A percentile compares a stretch with the other conserved stretches of the same genome.
Evolutionary conservation across 2,113 vertebrate genomes (phyloP).

Genomic region (Oreochromis aureus): DNA sequence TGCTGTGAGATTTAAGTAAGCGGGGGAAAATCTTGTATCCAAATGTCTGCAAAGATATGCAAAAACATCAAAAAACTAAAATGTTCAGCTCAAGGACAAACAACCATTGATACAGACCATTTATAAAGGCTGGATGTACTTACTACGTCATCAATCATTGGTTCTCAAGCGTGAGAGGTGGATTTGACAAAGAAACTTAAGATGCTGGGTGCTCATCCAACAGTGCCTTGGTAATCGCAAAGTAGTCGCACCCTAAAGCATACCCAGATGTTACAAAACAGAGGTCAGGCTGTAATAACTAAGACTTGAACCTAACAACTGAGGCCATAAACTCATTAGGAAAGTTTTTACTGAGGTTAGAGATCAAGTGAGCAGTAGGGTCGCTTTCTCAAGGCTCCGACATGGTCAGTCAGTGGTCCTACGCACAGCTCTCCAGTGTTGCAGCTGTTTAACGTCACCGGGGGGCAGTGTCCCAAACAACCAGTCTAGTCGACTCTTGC

Average conservation of each 20-base stretch:
- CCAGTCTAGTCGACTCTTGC: accelerated
- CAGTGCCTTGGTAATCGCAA: background rate
- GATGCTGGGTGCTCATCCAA: background rate
- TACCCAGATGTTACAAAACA: background rate
- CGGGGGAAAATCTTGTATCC: background rate
- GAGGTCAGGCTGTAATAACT: background rate
- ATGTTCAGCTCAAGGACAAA: background rate
- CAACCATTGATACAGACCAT: accelerated
- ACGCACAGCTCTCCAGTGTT: background rate
- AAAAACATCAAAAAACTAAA: background rate
- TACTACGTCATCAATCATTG: background rate
- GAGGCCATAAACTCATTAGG: background rate
- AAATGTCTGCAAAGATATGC: background rate
- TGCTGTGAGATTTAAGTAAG: background rate
- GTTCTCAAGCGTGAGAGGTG: background rate
- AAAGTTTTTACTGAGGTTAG: background rate
- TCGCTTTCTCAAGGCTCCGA: background rate
- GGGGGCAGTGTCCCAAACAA: background rate
- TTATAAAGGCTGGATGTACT: background rate
- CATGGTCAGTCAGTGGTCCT: background rate
- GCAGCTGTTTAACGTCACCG: accelerated
- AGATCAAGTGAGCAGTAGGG: background rate
- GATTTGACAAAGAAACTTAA: background rate
- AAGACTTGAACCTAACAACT: background rate
- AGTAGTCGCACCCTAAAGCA: background rate